Conservation (phyloP, 2,797 vertebrate species). For the Lagorchestes hirsutus region DNA sequence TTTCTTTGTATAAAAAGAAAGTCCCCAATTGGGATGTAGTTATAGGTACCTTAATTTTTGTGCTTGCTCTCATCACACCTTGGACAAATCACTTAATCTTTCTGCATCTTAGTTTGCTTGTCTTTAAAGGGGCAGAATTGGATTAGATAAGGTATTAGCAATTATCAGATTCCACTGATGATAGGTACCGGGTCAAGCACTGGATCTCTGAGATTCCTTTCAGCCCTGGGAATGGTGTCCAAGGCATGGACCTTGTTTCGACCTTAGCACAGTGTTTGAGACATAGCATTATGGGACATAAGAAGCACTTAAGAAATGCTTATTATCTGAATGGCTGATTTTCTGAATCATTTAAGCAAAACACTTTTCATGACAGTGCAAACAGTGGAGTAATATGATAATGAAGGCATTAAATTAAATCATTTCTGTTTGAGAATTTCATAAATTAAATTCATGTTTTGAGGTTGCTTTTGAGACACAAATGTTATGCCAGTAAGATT, state of each 20-base stretch:
- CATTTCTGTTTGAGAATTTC: constrained; percentile 46
- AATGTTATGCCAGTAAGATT: constrained; percentile 20
- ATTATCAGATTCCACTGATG: not conserved
- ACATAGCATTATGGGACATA: not conserved
- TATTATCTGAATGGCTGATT: not conserved
- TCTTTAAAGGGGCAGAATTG: not conserved
- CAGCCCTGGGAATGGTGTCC: not conserved
- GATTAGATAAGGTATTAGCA: not conserved
- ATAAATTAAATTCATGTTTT: constrained; percentile 54
- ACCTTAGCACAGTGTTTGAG: not conserved
- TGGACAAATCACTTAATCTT: not conserved
- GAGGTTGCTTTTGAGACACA: constrained; percentile 40
- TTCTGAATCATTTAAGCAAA: not conserved
- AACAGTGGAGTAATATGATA: constrained; percentile 23
- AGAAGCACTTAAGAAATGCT: not conserved
- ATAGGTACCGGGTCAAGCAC: not conserved
- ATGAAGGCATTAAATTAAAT: constrained; percentile 26
- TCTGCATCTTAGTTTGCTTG: not conserved
- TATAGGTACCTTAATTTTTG: not conserved
- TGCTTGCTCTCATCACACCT: not conserved
- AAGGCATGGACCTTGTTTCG: not conserved
- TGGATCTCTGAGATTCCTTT: not conserved
- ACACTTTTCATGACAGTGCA: not conserved
- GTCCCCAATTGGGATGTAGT: not conserved
- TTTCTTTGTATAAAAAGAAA: constrained; percentile 47